These are phyloP conservation scores for Pristis pectinata DNA, from an alignment of 2,797 vertebrate genomes.

Conservation along the genomic window DNA sequence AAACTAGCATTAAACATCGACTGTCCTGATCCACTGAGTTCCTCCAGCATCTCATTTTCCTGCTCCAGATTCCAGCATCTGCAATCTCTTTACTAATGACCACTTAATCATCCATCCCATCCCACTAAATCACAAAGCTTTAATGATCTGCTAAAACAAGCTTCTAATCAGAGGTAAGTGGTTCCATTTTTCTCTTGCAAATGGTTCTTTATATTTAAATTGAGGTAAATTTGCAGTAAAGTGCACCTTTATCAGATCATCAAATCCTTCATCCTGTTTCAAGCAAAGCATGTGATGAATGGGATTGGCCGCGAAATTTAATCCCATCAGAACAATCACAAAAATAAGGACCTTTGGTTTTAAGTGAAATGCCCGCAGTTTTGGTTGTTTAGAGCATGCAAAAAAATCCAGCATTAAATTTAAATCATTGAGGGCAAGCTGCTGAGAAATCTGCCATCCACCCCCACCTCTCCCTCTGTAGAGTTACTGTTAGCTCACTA, in stretches of 20 bases:
- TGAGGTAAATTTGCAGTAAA: background rate
- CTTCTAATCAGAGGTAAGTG: background rate
- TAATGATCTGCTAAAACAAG: background rate
- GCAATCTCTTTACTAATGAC: background rate
- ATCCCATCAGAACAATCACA: background rate
- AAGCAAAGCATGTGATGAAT: constrained; percentile 3
- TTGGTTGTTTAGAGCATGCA: background rate
- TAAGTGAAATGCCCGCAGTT: background rate
- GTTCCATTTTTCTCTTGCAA: background rate
- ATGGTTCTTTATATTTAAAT: background rate
- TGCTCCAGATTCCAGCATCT: no score
- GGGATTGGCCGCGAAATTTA: background rate
- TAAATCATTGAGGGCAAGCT: background rate
- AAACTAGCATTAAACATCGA: background rate
- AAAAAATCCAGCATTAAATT: background rate
- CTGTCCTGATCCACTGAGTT: no score
- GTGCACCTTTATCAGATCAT: background rate
- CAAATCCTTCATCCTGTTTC: background rate
- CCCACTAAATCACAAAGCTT: background rate
- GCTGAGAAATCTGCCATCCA: background rate
- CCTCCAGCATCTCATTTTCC: no score
- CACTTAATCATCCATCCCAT: background rate
- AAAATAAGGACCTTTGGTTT: background rate
- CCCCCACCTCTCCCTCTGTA: background rate
- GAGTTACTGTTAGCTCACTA: background rate